Conservation (phyloP, 2,797 vertebrate species). For the Manis crassicaudata region DNA sequence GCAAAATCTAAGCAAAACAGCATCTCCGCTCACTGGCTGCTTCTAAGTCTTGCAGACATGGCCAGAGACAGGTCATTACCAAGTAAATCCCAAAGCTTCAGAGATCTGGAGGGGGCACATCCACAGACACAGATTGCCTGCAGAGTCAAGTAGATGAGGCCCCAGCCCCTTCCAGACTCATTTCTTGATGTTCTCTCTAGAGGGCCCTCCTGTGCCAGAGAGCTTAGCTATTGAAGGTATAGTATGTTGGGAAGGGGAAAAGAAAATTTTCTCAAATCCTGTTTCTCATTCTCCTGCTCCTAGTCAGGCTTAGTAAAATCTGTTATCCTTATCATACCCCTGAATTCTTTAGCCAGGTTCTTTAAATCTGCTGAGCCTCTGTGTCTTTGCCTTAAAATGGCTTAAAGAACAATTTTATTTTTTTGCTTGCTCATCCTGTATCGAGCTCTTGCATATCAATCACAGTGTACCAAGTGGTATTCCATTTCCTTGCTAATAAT, state of each 20-base stretch:
- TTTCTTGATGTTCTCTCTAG: neutral
- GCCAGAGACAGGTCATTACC: neutral
- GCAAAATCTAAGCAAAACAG: neutral
- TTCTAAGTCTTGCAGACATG: neutral
- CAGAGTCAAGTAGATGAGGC: neutral
- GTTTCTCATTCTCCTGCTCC: neutral
- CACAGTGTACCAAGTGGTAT: neutral
- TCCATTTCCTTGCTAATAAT: conserved; percentile 30
- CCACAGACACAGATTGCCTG: neutral
- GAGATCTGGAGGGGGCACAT: neutral
- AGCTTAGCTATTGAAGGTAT: neutral
- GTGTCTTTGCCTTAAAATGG: neutral
- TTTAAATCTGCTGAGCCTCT: neutral
- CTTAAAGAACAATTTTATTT: neutral
- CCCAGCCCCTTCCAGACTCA: neutral
- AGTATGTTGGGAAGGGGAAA: neutral
- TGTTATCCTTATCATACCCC: neutral
- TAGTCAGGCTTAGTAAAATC: conserved; percentile 33
- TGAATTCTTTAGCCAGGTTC: neutral
- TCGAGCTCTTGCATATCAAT: neutral
- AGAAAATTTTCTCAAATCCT: neutral
- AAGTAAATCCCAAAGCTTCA: neutral
- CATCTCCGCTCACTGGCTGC: neutral
- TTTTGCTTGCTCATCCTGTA: neutral
- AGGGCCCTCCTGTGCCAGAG: neutral